phyloP scores from a whole-genome alignment of 2,113 vertebrate genomes.

The Petromus typicus region DNA sequence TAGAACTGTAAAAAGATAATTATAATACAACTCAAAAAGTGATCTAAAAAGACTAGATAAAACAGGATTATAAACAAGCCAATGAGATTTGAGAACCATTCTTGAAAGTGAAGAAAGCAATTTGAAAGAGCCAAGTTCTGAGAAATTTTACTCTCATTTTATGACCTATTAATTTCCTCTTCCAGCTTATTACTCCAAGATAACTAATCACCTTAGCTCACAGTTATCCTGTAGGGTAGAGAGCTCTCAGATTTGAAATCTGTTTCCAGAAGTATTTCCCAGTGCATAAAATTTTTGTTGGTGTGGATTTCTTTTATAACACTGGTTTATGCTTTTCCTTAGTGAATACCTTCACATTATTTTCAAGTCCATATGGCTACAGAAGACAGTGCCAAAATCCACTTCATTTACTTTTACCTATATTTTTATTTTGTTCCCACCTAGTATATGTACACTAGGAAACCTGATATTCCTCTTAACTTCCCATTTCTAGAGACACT shows the following conservation, averaged over 20 bases:
- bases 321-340: neutral
- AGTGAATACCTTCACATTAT: neutral
- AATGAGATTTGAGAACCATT: neutral
- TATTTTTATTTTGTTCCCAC: neutral
- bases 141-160: constrained; percentile 20
- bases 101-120: neutral
- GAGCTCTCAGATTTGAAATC: neutral
- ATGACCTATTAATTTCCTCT: neutral
- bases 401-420: neutral
- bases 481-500: neutral
- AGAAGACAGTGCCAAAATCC: neutral
- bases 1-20: neutral
- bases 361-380: neutral
- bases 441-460: neutral
- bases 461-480: neutral
- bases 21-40: neutral
- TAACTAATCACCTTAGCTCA: neutral
- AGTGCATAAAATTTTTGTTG: neutral
- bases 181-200: neutral
- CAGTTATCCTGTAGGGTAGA: constrained; percentile 9
- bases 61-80: neutral
- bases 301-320: neutral
- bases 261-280: neutral
- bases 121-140: neutral
- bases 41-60: neutral